Base-by-base conservation (phyloP, 2,113 vertebrate species). In the Gallinago jamesoni region DNA sequence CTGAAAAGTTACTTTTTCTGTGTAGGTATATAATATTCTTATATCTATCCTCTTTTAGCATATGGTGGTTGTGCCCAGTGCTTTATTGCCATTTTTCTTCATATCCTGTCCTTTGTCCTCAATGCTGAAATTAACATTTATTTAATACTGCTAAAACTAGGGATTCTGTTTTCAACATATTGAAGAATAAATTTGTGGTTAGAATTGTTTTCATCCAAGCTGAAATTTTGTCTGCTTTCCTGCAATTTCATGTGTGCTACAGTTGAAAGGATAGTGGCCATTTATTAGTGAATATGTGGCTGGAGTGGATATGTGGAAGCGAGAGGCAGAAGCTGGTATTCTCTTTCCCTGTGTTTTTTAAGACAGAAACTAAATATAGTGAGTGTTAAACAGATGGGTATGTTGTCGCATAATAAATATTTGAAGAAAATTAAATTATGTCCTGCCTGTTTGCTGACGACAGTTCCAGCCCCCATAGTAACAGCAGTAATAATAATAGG, bases 401-500 rank as follows among this genome's bases (percentile, higher is more conserved):
- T 85, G 70, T 79, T 94, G 93, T 96, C 23, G 1, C 69, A 56
- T 90, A 96, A 94, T 94, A 96, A 96, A 96, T 97, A 96, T 95
- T 95, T 96, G 92, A 94, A 87, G 92, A 91, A 96, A 95, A 96
- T 96, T 79, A 89, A 93, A 85, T 96, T 93, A 87, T 82, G 63
- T 94, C 87, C 77, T 93, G 91, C 74, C 74, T 89, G 50, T 82
- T 95, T 3, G 4, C 84, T 96, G 95, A 94, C 6, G 69, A 87
- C 84, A 87, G 59, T 89, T 93, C 43, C 59, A 78, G 73, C 89
- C 77, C 67, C 77, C 78, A 37, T 85, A 96, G 86, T 95, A 94
- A 96, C 96, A 93, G 50, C 55, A 91, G 28, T 89, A 93, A 60
- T 94, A 95, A 92, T 91, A 96, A 87, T 62, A 73, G 83, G 41